Percentiles rank a stretch among this genome's conserved stretches.
phyloP scores from a whole-genome alignment of 2,888 invertebrate species.

The Macrosoma leucophasiata region DNA sequence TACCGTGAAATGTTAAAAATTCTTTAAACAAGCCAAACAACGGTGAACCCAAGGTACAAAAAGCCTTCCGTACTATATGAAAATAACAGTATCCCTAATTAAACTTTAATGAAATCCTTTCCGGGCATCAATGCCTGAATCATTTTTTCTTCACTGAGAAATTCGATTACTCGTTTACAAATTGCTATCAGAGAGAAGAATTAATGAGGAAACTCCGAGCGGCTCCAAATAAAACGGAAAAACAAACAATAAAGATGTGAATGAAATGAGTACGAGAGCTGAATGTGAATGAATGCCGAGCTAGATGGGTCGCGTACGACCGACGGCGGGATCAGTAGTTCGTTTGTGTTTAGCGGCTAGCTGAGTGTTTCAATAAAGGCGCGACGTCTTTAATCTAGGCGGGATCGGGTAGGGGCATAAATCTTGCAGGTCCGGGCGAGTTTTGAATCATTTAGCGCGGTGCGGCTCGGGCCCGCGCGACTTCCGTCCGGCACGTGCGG shows the following conservation, averaged over 20 bases:
- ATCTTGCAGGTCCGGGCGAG: constrained; percentile 73
- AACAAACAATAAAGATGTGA: constrained; percentile 62
- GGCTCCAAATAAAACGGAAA: constrained; percentile 37
- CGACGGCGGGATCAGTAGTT: neutral
- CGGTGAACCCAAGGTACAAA: too few relatives aligned
- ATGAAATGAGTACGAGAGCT: constrained; percentile 52
- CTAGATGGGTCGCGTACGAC: constrained; percentile 1
- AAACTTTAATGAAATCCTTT: too few relatives aligned
- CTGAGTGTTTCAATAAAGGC: constrained; percentile 71
- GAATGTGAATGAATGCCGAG: constrained; percentile 54
- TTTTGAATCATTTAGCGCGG: constrained; percentile 74
- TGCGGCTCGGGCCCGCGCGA: constrained; percentile 59
- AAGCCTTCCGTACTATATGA: too few relatives aligned
- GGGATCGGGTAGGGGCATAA: constrained; percentile 71
- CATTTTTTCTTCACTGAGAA: too few relatives aligned
- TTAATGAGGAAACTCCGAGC: constrained; percentile 38
- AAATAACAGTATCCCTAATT: too few relatives aligned
- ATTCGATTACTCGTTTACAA: too few relatives aligned
- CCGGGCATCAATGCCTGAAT: too few relatives aligned
- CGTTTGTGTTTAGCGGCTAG: constrained; percentile 34
- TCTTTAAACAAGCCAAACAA: too few relatives aligned
- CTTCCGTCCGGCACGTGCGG: constrained; percentile 73
- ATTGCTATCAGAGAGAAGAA: too few relatives aligned
- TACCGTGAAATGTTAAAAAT: too few relatives aligned
- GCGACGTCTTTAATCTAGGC: constrained; percentile 74